Evolutionary conservation across 1,140 invertebrate genomes (phyloP).

Genomic region (Leptinotarsa defecta): DNA sequence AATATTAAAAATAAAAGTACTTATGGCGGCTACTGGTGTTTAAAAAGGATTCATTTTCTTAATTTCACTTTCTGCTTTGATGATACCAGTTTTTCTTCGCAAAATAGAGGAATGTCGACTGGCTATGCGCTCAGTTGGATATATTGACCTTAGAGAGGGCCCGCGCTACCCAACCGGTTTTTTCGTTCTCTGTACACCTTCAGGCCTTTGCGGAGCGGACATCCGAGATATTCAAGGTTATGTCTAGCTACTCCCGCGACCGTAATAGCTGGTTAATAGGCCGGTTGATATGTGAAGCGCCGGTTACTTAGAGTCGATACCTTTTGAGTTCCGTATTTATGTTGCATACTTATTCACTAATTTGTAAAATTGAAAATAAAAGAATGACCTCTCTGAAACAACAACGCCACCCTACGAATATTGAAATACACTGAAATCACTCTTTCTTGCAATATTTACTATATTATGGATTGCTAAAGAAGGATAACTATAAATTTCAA

Average conservation of each 20-base stretch:
- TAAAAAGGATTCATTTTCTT: neutral
- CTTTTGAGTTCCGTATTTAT: no score
- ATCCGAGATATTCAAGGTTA: constrained; percentile 1
- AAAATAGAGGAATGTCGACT: constrained; percentile 2
- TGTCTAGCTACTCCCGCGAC: neutral
- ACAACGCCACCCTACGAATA: no score
- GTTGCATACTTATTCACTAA: no score
- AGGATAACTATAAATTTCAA: no score
- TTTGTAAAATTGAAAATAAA: no score
- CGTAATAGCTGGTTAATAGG: neutral
- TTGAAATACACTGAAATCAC: no score
- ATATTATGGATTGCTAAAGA: no score
- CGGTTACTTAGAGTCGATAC: no score
- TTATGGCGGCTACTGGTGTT: no score
- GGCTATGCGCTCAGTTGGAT: neutral
- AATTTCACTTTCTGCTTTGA: neutral
- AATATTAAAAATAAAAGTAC: no score
- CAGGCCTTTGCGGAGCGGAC: constrained; percentile 1
- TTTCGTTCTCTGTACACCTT: neutral
- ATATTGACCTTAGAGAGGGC: neutral
- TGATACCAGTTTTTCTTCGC: constrained; percentile 4
- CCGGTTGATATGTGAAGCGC: neutral
- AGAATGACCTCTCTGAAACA: no score
- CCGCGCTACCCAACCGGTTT: neutral
- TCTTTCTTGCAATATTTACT: no score